Evolutionary conservation across 2,797 vertebrate species (phyloP).

Genomic region (Chrosomus eos): DNA sequence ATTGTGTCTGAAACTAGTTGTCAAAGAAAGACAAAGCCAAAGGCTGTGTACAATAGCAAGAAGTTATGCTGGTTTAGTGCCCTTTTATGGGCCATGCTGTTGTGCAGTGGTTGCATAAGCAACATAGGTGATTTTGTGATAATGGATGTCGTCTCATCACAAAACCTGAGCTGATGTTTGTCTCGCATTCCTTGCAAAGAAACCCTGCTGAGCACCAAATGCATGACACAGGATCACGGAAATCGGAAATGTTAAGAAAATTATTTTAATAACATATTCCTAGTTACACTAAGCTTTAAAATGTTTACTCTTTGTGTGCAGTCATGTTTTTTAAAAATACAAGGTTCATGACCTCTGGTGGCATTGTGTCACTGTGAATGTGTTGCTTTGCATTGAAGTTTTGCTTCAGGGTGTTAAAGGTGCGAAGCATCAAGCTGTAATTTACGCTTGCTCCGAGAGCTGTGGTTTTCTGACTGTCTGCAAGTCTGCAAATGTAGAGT

Average conservation of each 20-base stretch:
- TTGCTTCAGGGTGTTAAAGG: not conserved
- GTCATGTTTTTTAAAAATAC: not conserved
- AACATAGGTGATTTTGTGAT: slow-evolving; percentile 48
- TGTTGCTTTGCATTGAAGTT: slow-evolving; percentile 14
- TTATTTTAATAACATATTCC: not conserved
- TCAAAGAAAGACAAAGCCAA: slow-evolving; percentile 30
- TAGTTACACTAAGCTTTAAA: not conserved
- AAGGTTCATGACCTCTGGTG: not conserved
- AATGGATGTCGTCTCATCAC: not conserved
- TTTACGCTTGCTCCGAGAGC: not conserved
- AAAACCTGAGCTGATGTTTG: slow-evolving; percentile 25
- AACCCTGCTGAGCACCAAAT: not conserved
- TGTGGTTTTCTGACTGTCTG: not conserved
- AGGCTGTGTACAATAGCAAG: slow-evolving; percentile 13
- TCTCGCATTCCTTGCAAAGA: slow-evolving; percentile 20
- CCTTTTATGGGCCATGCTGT: slow-evolving; percentile 35
- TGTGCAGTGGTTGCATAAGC: slow-evolving; percentile 52
- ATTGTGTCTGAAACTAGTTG: not conserved
- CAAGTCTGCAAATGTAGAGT: slow-evolving; percentile 27
- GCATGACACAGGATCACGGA: not conserved
- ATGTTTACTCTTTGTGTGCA: not conserved
- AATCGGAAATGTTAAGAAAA: not conserved
- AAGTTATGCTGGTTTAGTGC: slow-evolving; percentile 18
- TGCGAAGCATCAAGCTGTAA: not conserved
- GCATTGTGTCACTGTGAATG: not conserved